Base-by-base conservation (phyloP, 1,140 invertebrate species). In the Chrysoperla carnea region DNA sequence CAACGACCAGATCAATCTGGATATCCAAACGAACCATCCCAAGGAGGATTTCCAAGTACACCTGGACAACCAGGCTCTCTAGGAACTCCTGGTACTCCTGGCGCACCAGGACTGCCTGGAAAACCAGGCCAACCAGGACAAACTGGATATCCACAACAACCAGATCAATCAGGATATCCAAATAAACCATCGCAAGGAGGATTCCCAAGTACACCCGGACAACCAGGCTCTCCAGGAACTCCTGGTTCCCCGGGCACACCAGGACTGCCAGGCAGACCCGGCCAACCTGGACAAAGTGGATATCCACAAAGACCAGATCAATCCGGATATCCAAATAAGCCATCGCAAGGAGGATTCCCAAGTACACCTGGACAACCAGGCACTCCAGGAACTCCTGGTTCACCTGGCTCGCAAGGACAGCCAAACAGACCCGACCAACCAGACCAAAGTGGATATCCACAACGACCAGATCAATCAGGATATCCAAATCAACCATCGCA, bases 381-480 rank as follows among this genome's bases (percentile, higher is more conserved):
- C 12, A 1, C 23, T 23, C 44, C 48, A 53, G 9, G 52, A 55
- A 29, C 47, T 48, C 13, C 59, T 61, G 28, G 47, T 44, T 8
- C 63, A 65, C 44, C 61, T 56, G 41, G 66, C 50, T 41, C 46
- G 49, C 13, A 67, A 52, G 44, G 52, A 53, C n/a, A 58, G 58
- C 42, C 50, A n/a, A n/a, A n/a, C n/a, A n/a, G n/a, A 4, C 59
- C 53, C 31, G 45, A 1, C 33, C 41, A 36, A 36, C 48, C 57
- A 52, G 57, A 53, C 52, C 55, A 48, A 48, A 57, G 55, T 48
- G 50, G 36, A 4, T 17, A 11, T 5, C 11, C 13, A 44, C 36
- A 23, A 23, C 2, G 17, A 23, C 17, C 17, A 2, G 17, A 23
- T 23, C 17, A 23, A 23, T 23, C 17, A 2, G 17, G 17, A 23